These are phyloP conservation scores for Dynastes hyllus DNA, from an alignment of 2,888 invertebrate genomes.

Conservation along the genomic window DNA sequence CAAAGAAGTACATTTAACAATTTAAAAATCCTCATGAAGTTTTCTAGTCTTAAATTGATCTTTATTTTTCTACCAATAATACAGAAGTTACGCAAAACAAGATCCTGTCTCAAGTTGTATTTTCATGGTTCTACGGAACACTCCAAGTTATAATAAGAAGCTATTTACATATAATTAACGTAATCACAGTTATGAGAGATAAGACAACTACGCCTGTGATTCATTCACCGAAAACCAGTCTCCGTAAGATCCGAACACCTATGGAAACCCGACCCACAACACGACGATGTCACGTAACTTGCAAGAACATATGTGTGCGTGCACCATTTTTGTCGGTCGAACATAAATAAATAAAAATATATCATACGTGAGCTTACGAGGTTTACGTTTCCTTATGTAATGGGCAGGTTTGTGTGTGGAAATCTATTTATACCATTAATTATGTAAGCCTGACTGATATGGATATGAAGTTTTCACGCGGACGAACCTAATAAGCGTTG, in stretches of 20 bases:
- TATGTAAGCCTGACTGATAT: slow-evolving; percentile 20
- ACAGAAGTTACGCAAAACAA: no score
- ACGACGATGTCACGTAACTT: slow-evolving; percentile 26
- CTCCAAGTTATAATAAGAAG: background rate
- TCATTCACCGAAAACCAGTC: slow-evolving; percentile 24
- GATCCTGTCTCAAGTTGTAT: no score
- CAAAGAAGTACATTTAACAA: no score
- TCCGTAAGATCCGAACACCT: background rate
- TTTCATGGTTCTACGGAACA: no score
- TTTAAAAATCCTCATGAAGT: no score
- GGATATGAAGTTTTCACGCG: slow-evolving; percentile 11
- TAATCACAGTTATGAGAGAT: slow-evolving; percentile 19
- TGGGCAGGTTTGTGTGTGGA: slow-evolving; percentile 20
- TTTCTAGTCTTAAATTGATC: no score
- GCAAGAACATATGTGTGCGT: slow-evolving; percentile 18
- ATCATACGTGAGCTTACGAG: background rate
- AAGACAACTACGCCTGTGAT: slow-evolving; percentile 19
- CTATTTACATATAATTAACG: slow-evolving; percentile 37
- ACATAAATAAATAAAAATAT: slow-evolving; percentile 36
- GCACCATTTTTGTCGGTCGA: slow-evolving; percentile 9
- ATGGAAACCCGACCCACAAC: slow-evolving; percentile 21
- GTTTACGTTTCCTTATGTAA: slow-evolving; percentile 28
- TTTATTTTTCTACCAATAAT: no score
- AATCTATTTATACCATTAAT: slow-evolving; percentile 31
- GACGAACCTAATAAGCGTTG: background rate